Conservation (phyloP, 1,140 invertebrate genomes). For the Lepeophtheirus salmonis region DNA sequence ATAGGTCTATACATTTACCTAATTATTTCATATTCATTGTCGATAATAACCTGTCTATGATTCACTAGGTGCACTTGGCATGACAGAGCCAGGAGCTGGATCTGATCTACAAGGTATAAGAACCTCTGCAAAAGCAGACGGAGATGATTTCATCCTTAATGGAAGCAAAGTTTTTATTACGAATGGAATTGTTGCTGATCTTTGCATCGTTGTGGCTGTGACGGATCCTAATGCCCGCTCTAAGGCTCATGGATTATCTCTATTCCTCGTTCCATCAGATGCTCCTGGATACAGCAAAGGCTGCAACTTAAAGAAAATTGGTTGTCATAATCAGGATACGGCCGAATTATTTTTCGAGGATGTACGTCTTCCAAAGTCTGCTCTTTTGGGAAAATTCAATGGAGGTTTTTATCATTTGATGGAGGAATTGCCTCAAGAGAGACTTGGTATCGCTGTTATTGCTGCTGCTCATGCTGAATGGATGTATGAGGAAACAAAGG, state of each 20-base stretch:
- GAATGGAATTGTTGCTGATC: conserved; percentile 31
- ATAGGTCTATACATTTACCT: conserved; percentile 21
- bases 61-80: not conserved
- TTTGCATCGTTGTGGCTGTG: conserved; percentile 32
- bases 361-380: conserved; percentile 29
- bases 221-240: conserved; percentile 30
- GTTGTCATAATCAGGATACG: conserved; percentile 33
- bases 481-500: conserved; percentile 33
- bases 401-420: conserved; percentile 34
- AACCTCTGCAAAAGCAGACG: conserved; percentile 31
- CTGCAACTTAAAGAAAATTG: conserved; percentile 31
- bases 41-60: not conserved
- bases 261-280: conserved; percentile 33
- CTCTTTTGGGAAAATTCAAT: conserved; percentile 30
- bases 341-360: conserved; percentile 35
- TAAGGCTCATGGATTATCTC: conserved; percentile 31
- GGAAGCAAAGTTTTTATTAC: conserved; percentile 34
- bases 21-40: not conserved
- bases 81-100: conserved; percentile 13
- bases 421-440: conserved; percentile 33
- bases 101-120: conserved; percentile 32
- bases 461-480: conserved; percentile 28
- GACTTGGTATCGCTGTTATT: conserved; percentile 29
- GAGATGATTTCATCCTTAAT: conserved; percentile 32
- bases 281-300: conserved; percentile 33